Evolutionary conservation across 2,113 vertebrate genomes (phyloP).

Genomic region (Leucoraja erinaceus): DNA sequence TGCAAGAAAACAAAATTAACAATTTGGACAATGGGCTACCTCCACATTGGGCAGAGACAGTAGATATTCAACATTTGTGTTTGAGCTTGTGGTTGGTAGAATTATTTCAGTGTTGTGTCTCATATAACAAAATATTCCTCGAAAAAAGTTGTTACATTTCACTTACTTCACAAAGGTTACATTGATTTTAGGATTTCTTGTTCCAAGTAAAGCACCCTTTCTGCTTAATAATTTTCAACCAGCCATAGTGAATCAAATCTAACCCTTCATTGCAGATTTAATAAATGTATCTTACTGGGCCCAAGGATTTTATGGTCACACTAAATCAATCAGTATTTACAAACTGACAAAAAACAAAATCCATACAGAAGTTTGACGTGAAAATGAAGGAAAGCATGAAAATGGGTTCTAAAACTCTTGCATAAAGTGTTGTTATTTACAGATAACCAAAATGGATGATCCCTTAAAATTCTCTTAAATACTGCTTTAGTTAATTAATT

Average conservation of each 20-base stretch:
- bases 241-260: background rate
- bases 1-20: background rate
- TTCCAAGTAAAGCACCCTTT: no score
- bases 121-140: background rate
- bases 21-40: background rate
- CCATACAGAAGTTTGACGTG: background rate
- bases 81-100: no score
- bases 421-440: background rate
- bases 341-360: background rate
- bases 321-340: background rate
- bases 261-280: background rate
- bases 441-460: background rate
- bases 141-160: background rate
- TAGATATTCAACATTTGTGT: no score
- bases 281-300: no score
- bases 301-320: no score
- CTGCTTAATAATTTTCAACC: background rate
- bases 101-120: no score
- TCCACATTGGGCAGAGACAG: background rate
- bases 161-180: background rate
- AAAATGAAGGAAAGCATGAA: background rate
- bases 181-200: background rate
- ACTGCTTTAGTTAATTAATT: background rate
- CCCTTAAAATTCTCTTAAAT: conserved; percentile 5
- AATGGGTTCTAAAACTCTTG: background rate